Percentiles rank a stretch among this genome's conserved stretches.
Evolutionary conservation across 2,113 vertebrate species (phyloP).

Genomic region (Greenwoodochromis staneri): DNA sequence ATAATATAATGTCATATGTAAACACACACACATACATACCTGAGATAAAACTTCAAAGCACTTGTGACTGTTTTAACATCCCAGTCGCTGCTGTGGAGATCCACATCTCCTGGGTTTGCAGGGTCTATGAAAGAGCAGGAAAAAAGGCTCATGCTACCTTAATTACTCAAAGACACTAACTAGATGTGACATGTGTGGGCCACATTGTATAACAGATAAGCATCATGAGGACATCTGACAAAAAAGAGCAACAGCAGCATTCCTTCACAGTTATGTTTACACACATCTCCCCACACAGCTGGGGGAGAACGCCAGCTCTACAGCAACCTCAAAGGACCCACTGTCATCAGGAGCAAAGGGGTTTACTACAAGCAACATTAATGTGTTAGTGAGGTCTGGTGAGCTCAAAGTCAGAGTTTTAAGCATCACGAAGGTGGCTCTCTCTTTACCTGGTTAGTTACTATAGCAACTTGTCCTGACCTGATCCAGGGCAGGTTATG

Average conservation of each 20-base stretch:
- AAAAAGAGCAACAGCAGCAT: neutral
- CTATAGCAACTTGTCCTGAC: neutral
- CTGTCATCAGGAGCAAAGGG: neutral
- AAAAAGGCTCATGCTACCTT: neutral
- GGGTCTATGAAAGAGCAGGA: conserved; percentile 69
- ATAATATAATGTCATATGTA: neutral
- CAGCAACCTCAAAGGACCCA: neutral
- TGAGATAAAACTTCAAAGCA: conserved; percentile 95
- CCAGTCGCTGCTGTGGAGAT: conserved; percentile 82
- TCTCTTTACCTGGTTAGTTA: neutral
- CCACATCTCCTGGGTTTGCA: conserved; percentile 84
- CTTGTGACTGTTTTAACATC: conserved; percentile 96
- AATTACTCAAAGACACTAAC: neutral
- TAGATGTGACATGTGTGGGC: neutral
- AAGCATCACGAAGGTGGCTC: neutral
- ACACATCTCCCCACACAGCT: neutral
- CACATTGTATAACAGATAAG: neutral
- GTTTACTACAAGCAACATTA: neutral
- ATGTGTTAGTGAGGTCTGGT: neutral
- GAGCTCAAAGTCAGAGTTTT: neutral
- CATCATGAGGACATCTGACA: neutral
- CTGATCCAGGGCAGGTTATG: neutral
- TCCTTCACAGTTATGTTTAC: neutral
- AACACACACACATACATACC: conserved; percentile 66
- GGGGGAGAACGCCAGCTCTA: neutral